phyloP scores from a whole-genome alignment of 2,888 invertebrate species.

The Stenurella melanura region DNA sequence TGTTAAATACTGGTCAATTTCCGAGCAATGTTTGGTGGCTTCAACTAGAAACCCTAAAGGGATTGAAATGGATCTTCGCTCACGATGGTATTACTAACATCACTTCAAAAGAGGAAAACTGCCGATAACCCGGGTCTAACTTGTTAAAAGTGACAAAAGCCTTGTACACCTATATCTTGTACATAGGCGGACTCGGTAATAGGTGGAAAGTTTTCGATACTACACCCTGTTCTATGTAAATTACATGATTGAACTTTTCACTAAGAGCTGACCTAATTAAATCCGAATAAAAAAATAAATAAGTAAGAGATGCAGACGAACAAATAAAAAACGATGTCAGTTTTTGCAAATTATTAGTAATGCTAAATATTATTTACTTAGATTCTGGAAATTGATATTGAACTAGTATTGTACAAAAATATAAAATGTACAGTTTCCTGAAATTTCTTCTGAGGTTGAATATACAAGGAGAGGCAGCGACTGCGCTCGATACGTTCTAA shows the following conservation, averaged over 20 bases:
- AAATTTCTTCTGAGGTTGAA: no score
- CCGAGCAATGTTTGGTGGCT: no score
- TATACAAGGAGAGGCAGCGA: no score
- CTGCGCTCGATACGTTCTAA: no score
- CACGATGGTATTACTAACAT: not conserved
- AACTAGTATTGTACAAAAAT: no score
- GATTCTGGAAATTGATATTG: no score
- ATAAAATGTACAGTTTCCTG: no score
- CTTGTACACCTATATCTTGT: not conserved
- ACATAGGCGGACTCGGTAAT: not conserved
- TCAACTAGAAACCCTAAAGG: not conserved
- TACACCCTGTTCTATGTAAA: conserved; percentile 2
- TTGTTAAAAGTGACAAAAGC: not conserved
- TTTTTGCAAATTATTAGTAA: no score
- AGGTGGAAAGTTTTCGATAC: not conserved
- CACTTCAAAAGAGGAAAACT: conserved; percentile 2
- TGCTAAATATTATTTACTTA: no score
- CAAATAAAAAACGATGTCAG: no score
- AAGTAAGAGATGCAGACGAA: no score
- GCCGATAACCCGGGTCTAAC: not conserved
- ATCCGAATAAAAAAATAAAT: not conserved
- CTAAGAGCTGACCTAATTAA: not conserved
- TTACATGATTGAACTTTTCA: not conserved
- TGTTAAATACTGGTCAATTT: no score
- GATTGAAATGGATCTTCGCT: not conserved